Evolutionary conservation across 2,888 invertebrate genomes (phyloP), one percentile per base, ranked within the genome.

Genomic region (Heliothis peltigera): DNA sequence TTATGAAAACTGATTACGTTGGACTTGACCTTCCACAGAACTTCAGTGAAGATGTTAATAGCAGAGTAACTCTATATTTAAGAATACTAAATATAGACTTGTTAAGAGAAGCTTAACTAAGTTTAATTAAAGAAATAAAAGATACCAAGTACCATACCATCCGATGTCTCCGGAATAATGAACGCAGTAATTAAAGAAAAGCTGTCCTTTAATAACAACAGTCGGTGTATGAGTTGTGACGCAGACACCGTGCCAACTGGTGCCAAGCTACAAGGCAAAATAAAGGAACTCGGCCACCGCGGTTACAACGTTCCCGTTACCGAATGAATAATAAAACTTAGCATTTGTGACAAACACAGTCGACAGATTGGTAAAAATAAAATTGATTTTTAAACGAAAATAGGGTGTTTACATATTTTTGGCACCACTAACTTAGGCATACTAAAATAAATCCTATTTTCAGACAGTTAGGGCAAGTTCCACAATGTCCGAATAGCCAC

Each of bases 271-370:
- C 63, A 61, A 15, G 42, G 63, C 66, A 66, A 62, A 77, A 74
- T 80, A 79, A 84, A 82, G 79, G 72, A 81, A 67, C 61, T 64
- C 49, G 54, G 47, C 46, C 61, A 55, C 51, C 55, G 47, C 66
- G 64, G 72, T 58, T 39, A 39, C 39, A 56, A 51, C 69, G 42
- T 81, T 81, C 80, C 81, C 81, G 82, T 80, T 85, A 83, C 56
- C 47, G 55, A 63, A 59, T 84, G 82, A 85, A 65, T 83, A 83
- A 83, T 59, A 21, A 54, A 19, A 60, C 32, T 66, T 61, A 61
- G 70, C 25, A 53, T 58, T 70, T 25, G 53, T 51, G 19, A 54
- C 7, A 44, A 69, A 57, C 59, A 25, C 57, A 10, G 54, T 59
- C 21, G 47, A 15, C n/a, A 12, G 1, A 8, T 52, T 42, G 22